A percentile compares a stretch with the other conserved stretches of the same genome.
Conservation (phyloP, 2,888 invertebrate species). For the Tolmerus cingulatus region DNA sequence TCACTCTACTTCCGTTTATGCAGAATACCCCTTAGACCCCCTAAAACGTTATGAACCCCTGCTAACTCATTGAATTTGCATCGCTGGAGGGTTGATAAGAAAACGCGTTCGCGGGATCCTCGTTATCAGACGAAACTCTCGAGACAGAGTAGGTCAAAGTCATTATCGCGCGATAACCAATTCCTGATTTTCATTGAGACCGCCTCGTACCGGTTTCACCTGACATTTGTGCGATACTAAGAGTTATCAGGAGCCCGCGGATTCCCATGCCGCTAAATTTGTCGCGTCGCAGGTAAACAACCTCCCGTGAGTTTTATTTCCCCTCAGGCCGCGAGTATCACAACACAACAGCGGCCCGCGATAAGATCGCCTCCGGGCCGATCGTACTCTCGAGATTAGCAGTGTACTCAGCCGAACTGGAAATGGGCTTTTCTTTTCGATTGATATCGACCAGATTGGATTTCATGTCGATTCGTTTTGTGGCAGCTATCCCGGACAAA, state of each 20-base stretch:
- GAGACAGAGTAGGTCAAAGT: background rate
- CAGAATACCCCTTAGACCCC: background rate
- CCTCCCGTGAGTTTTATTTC: background rate
- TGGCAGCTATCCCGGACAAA: background rate
- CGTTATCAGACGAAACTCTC: background rate
- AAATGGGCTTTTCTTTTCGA: constrained; percentile 7
- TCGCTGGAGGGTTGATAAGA: background rate
- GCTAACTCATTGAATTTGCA: background rate
- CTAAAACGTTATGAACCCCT: background rate
- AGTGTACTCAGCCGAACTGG: constrained; percentile 14
- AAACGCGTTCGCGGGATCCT: background rate
- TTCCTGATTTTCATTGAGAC: background rate
- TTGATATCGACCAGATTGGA: constrained; percentile 7
- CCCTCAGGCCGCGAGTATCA: background rate
- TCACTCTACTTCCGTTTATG: constrained; percentile 30
- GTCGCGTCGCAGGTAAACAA: background rate
- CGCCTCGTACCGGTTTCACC: background rate
- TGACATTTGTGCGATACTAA: background rate
- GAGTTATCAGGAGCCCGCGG: background rate
- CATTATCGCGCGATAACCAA: background rate
- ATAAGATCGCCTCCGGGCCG: background rate
- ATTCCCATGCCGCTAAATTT: background rate
- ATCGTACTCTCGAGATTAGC: background rate
- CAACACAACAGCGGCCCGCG: background rate
- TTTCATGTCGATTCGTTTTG: background rate